phyloP scores from a whole-genome alignment of 2,113 vertebrate genomes.

The Aramus guarauna region DNA sequence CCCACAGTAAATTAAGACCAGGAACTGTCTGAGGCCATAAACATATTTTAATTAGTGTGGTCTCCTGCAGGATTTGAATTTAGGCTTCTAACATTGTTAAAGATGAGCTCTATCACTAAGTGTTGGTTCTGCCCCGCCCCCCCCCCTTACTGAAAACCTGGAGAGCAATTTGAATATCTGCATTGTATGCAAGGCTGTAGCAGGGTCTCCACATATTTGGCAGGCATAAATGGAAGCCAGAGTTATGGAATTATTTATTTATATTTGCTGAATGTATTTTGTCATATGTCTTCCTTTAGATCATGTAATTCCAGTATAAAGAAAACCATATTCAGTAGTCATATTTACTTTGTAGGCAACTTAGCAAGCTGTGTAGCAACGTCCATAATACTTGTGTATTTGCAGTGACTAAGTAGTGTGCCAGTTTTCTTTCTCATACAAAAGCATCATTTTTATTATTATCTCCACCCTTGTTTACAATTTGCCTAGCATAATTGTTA shows the following conservation, averaged over 20 bases:
- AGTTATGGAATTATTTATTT: not conserved
- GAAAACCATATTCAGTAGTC: not conserved
- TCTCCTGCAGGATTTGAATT: not conserved
- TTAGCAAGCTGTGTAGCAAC: not conserved
- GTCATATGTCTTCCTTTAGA: not conserved
- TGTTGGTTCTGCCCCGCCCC: not conserved
- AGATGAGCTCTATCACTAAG: not conserved
- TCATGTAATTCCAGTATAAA: not conserved
- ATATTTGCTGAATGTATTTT: not conserved
- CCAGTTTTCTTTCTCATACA: not conserved
- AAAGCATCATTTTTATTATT: not conserved
- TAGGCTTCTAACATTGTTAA: not conserved
- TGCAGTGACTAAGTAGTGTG: not conserved
- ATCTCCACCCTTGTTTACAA: not conserved
- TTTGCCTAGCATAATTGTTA: not conserved
- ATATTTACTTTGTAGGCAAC: not conserved
- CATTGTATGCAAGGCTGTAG: not conserved
- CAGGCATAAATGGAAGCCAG: not conserved
- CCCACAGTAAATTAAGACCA: not conserved
- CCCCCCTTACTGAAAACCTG: not conserved
- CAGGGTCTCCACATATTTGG: not conserved
- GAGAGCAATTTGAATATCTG: not conserved
- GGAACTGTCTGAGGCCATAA: not conserved
- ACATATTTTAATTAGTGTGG: not conserved
- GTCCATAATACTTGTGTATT: not conserved